Percentiles rank a stretch among this genome's conserved stretches.
Evolutionary conservation across 2,113 vertebrate genomes (phyloP).

Genomic region (Serinus canaria): DNA sequence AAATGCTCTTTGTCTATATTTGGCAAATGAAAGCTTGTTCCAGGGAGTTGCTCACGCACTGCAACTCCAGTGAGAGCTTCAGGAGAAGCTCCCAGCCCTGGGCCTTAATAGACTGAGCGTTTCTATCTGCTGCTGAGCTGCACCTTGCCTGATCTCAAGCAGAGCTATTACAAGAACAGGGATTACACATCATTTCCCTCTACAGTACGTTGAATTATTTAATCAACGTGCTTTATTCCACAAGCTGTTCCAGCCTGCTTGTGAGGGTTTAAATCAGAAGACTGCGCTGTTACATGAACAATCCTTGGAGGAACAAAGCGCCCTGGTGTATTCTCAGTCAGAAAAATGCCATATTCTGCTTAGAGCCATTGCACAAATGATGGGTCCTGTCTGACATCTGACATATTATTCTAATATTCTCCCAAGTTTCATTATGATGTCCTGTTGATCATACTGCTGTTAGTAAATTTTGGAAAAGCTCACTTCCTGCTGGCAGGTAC

Average conservation of each 20-base stretch:
- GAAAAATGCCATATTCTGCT: constrained; percentile 16
- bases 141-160: not conserved
- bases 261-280: constrained; percentile 25
- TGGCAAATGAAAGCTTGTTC: not conserved
- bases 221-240: not conserved
- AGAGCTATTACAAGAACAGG: not conserved
- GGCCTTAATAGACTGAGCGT: not conserved
- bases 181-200: constrained; percentile 14
- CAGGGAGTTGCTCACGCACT: not conserved
- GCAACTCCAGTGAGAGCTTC: not conserved
- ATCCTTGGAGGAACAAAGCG: not conserved
- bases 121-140: not conserved
- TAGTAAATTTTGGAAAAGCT: constrained; percentile 33
- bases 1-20: constrained; percentile 10
- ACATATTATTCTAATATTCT: not conserved
- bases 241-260: not conserved
- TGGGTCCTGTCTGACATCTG: not conserved
- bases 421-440: not conserved
- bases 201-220: constrained; percentile 24
- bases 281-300: not conserved
- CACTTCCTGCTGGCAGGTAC: constrained; percentile 15
- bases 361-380: constrained; percentile 25
- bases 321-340: not conserved
- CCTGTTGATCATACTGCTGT: constrained; percentile 21
- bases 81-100: not conserved